Evolutionary conservation across 2,888 invertebrate species (phyloP).

Genomic region (Sesia apiformis): DNA sequence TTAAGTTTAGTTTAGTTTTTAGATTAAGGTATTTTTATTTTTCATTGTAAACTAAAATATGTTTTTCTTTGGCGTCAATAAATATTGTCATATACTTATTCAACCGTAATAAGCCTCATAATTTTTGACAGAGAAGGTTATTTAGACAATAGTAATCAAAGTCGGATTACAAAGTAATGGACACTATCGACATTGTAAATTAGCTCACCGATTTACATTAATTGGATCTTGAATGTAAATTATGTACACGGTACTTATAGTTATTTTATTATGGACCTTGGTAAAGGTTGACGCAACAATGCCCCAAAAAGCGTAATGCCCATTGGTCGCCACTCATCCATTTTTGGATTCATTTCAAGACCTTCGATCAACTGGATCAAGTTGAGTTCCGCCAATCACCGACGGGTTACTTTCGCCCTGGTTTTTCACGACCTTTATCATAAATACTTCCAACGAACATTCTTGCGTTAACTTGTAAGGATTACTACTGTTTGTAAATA

Average conservation of each 20-base stretch:
- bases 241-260: constrained; percentile 15
- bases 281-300: constrained; percentile 21
- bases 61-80: too few relatives aligned
- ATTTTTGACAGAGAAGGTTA: too few relatives aligned
- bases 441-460: constrained; percentile 5
- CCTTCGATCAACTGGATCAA: constrained; percentile 41
- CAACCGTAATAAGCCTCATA: too few relatives aligned
- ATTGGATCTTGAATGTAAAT: constrained; percentile 24
- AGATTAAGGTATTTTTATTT: too few relatives aligned
- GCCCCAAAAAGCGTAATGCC: constrained; percentile 21
- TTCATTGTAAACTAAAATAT: too few relatives aligned
- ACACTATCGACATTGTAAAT: background rate
- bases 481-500: too few relatives aligned
- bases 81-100: too few relatives aligned
- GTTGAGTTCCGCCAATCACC: constrained; percentile 56
- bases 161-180: background rate
- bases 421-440: constrained; percentile 55
- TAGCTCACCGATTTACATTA: constrained; percentile 10
- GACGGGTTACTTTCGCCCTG: constrained; percentile 50
- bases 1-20: too few relatives aligned
- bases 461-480: too few relatives aligned
- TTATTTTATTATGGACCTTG: constrained; percentile 24
- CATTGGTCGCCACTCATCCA: constrained; percentile 37
- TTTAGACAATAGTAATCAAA: background rate
- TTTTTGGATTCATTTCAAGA: constrained; percentile 52